A percentile compares a stretch with the other conserved stretches of the same genome.
These are phyloP conservation scores for Siniperca chuatsi DNA, from an alignment of 2,113 vertebrate species.

Conservation along the genomic window DNA sequence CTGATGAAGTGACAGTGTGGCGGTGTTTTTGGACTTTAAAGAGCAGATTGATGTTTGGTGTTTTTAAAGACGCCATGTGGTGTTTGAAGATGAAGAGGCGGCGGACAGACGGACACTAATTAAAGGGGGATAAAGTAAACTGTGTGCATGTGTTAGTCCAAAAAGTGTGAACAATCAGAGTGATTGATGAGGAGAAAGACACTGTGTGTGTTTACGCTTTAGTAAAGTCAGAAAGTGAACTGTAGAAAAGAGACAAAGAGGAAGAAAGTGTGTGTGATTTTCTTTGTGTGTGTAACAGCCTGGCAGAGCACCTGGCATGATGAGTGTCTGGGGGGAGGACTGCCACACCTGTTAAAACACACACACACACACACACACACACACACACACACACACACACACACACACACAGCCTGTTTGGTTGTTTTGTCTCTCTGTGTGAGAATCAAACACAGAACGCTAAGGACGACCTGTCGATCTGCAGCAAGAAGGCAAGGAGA, in stretches of 20 bases:
- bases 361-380: constrained; percentile 28
- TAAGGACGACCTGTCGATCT: constrained; percentile 1
- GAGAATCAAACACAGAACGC: background rate
- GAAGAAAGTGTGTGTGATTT: constrained; percentile 53
- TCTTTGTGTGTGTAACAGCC: constrained; percentile 56
- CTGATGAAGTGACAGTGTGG: constrained; percentile 40
- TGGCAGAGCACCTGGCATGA: constrained; percentile 30
- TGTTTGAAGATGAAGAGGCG: constrained; percentile 70
- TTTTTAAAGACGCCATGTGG: constrained; percentile 58
- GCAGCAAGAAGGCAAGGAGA: background rate
- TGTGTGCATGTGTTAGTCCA: constrained; percentile 52
- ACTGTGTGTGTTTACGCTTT: background rate
- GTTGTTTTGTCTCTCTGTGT: background rate
- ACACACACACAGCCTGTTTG: constrained; percentile 8
- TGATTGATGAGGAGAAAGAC: constrained; percentile 30
- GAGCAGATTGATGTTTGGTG: constrained; percentile 53
- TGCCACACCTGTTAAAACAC: constrained; percentile 24
- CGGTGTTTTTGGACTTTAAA: constrained; percentile 27
- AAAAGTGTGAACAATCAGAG: constrained; percentile 45
- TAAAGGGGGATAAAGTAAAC: constrained; percentile 32
- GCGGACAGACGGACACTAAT: constrained; percentile 68
- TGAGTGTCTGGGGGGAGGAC: background rate
- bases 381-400: constrained; percentile 11
- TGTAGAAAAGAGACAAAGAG: constrained; percentile 28
- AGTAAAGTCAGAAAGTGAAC: constrained; percentile 8